Base-by-base conservation (phyloP, 2,797 vertebrate genomes). In the Lagorchestes hirsutus region DNA sequence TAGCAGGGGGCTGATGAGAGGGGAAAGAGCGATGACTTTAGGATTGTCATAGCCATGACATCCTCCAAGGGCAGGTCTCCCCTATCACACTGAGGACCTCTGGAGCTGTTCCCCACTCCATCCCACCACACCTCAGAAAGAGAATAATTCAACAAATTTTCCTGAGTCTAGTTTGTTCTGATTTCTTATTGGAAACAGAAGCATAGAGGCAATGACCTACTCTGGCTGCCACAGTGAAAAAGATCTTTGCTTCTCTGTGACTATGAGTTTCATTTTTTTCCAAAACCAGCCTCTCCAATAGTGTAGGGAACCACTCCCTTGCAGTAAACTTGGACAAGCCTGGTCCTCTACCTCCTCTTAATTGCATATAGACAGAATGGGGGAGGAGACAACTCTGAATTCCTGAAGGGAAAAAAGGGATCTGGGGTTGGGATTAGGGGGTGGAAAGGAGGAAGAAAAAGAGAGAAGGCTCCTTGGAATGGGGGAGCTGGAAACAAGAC, bases 401-500 rank as follows among this genome's bases (percentile, higher is more conserved):
- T 40, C 74, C 74, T 87, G 74, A 87, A 87, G 40, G 24, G 40
- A 87, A 87, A 87, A 46, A 87, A 14, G 12, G n/a, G 8, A 87
- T 87, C 74, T 87, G 74, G 40, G 40, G 22, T 87, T 82, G 9
- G 40, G 40, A 87, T 46, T 87, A 46, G 74, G 22, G 18, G 40
- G 40, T 46, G 40, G 40, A 87, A 50, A 10, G 74, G 40, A 74
- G 5, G 62, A 87, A 74, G 62, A 74, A 87, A 22, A 87, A 40
- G n/a, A 8, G 14, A 40, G 16, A 9, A 87, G 40, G 34, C 9
- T 87, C 22, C 10, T 46, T 87, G 52, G 54, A 94, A 34, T 24
- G 40, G 18, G 29, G n/a, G 55, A 31, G 46, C 87, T 94, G 50
- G 95, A 93, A 90, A 52, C 14, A 95, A 52, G 92, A 93, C 93